Conservation (phyloP, 53 echinoderm and acorn worm genomes). For the Pentamera pediparva region DNA sequence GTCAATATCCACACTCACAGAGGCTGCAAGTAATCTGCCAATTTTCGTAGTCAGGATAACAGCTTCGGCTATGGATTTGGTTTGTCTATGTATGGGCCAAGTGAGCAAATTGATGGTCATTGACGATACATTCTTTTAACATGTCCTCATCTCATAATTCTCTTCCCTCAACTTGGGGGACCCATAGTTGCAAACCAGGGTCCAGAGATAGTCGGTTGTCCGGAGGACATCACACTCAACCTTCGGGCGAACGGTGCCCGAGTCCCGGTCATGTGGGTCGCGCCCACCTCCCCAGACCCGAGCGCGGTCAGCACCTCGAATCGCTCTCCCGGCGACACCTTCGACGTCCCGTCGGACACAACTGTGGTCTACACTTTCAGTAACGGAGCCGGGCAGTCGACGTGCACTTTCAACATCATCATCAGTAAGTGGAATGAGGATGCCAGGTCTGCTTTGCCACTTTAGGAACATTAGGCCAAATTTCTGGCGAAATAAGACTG, state of each 20-base stretch:
- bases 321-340: background rate
- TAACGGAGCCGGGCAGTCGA: background rate
- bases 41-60: no score
- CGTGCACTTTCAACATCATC: background rate
- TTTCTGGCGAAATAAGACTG: no score
- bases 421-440: background rate
- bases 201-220: slow-evolving; percentile 3
- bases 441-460: background rate
- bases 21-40: no score
- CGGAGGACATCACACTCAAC: background rate
- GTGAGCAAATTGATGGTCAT: no score
- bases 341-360: background rate
- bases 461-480: background rate
- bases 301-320: background rate
- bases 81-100: no score
- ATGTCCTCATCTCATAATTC: background rate
- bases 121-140: no score
- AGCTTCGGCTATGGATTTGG: no score
- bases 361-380: slow-evolving; percentile 10
- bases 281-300: background rate
- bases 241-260: background rate
- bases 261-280: background rate
- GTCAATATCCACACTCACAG: no score
- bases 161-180: background rate
- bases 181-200: slow-evolving; percentile 1